Evolutionary conservation across 2,113 vertebrate genomes (phyloP).

Genomic region (Nannobrachium achirus): DNA sequence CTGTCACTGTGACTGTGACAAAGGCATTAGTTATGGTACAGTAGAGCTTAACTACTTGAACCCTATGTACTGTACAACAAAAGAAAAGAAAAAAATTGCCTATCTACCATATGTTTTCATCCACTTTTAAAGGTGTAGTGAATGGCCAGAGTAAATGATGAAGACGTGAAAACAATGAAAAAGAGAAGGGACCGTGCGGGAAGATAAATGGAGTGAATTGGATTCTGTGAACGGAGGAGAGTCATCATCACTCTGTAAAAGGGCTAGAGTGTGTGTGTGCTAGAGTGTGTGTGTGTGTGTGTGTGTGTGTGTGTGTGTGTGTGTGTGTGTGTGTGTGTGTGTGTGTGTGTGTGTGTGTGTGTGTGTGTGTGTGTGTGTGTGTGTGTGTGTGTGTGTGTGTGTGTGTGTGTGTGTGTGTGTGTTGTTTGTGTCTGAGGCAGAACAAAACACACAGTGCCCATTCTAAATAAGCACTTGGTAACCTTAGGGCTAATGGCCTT

Average conservation of each 20-base stretch:
- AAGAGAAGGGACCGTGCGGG: conserved; percentile 13
- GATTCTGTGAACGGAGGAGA: conserved; percentile 53
- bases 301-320: conserved; percentile 3
- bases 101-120: no score
- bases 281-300: not conserved
- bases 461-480: no score
- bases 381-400: not conserved
- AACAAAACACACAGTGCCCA: no score
- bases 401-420: not conserved
- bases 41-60: no score
- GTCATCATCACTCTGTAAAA: conserved; percentile 16
- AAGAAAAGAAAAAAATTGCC: no score
- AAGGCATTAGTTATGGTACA: no score
- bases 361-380: not conserved
- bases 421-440: no score
- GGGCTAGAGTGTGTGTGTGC: no score
- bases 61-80: no score
- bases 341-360: not conserved
- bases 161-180: no score
- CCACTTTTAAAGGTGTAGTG: conserved; percentile 35
- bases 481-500: no score
- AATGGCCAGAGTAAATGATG: conserved; percentile 46
- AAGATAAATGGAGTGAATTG: conserved; percentile 55
- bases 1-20: no score
- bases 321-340: not conserved